phyloP scores from a whole-genome alignment of 2,797 vertebrate species.

The Rhadinocentrus ornatus region DNA sequence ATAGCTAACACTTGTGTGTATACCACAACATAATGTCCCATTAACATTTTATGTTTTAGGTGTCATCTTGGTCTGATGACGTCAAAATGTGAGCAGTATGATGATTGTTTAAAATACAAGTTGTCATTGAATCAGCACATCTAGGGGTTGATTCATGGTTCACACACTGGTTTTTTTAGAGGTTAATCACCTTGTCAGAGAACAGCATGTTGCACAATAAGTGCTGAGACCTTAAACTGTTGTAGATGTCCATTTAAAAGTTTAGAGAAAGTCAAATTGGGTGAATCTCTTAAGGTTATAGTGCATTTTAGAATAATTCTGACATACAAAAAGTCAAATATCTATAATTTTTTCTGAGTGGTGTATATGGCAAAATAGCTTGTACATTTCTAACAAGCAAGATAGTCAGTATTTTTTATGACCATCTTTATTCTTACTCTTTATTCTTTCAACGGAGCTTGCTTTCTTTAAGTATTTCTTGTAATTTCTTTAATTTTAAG shows the following conservation, averaged over 20 bases:
- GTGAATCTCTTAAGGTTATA: background rate
- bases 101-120: too few relatives aligned
- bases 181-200: too few relatives aligned
- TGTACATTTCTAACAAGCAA: background rate
- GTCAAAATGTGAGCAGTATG: too few relatives aligned
- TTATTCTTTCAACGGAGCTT: background rate
- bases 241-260: background rate
- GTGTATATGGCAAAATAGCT: background rate
- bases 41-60: too few relatives aligned
- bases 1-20: too few relatives aligned
- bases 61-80: too few relatives aligned
- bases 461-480: background rate
- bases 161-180: too few relatives aligned
- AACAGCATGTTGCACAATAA: too few relatives aligned
- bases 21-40: too few relatives aligned
- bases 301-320: background rate
- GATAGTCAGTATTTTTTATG: background rate
- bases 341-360: background rate
- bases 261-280: background rate
- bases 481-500: background rate
- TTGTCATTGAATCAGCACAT: too few relatives aligned
- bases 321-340: background rate
- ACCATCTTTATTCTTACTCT: background rate
- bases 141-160: too few relatives aligned
- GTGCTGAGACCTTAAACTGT: too few relatives aligned